Evolutionary conservation across 2,888 invertebrate species (phyloP), one percentile per base, ranked within the genome.

Genomic region (Plutella xylostella): DNA sequence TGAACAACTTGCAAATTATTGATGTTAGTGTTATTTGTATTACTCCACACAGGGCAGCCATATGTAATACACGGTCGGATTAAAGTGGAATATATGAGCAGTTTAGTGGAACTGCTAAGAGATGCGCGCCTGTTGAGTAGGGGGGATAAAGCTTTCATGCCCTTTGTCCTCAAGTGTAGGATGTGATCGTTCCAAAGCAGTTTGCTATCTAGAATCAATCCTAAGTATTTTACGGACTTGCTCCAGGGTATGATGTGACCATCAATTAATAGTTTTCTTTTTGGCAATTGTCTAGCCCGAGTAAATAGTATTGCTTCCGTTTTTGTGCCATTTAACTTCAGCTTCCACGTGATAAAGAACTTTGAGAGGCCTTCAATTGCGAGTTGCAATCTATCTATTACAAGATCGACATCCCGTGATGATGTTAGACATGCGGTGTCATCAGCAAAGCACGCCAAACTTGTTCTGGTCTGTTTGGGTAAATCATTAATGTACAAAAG

Each of bases 391-490:
- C 46, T 22, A 12, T 45, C 45, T 3, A 46, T 39, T 14, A 49
- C 17, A 4, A 49, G 12, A 14, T 47, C 37, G 1, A 17, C 11
- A 34, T 49, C 49, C 7, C 11, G 18, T 5, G 45, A 44, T 1
- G 49, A 43, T 3, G 46, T 46, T 6, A 25, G 34, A 5, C 44
- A 48, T n/a, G 49, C 49, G 1, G 49, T 49, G 30, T 49, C 49
- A 22, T 49, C 49, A 3, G 49, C 49, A 30, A 42, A 49, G 14
- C 44, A 45, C 1, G 46, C 46, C 5, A 49, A 41, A 4, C 15
- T 40, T 1, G 47, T 49, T 9, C 39, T 12, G 2, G 39, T 12
- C 14, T 39, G 21, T 21, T 22, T 43, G 14, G 46, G 42, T 22
- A 43, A 43, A 6, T 43, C 46, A 19, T 47, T 46, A 0, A 46